Evolutionary conservation across 1,140 invertebrate species (phyloP).

Genomic region (Camponotus pennsylvanicus): DNA sequence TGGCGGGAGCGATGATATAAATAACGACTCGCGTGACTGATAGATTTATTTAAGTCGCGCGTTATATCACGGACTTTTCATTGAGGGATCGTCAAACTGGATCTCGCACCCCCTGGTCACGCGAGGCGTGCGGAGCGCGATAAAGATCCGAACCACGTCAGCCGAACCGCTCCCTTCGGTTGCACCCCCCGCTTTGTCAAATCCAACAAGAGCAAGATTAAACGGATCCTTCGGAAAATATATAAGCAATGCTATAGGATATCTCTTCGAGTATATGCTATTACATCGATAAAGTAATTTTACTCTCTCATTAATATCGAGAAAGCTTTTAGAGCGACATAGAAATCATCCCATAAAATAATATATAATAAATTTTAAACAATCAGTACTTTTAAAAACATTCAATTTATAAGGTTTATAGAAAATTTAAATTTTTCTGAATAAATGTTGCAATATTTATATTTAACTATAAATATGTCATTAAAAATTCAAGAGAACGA

Average conservation of each 20-base stretch:
- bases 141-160: slow-evolving; percentile 64
- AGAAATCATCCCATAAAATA: neutral
- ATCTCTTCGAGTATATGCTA: neutral
- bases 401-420: no score
- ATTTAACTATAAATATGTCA: neutral
- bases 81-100: slow-evolving; percentile 64
- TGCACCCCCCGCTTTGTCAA: slow-evolving; percentile 39
- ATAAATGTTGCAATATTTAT: neutral
- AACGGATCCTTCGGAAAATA: neutral
- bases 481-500: neutral
- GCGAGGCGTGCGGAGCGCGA: slow-evolving; percentile 59
- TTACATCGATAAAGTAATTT: neutral
- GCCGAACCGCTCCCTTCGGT: slow-evolving; percentile 42
- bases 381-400: neutral
- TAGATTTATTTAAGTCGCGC: slow-evolving; percentile 51
- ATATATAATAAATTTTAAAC: neutral
- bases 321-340: neutral
- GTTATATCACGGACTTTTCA: slow-evolving; percentile 58
- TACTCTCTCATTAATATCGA: neutral
- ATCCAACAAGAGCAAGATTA: slow-evolving; percentile 33
- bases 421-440: neutral
- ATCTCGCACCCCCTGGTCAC: slow-evolving; percentile 58
- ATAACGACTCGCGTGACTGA: slow-evolving; percentile 60
- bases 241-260: neutral
- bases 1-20: slow-evolving; percentile 4